Percentiles rank a stretch among this genome's conserved stretches.
These are phyloP conservation scores for Todiramphus chloris DNA, from an alignment of 2,113 vertebrate species.

Conservation along the genomic window DNA sequence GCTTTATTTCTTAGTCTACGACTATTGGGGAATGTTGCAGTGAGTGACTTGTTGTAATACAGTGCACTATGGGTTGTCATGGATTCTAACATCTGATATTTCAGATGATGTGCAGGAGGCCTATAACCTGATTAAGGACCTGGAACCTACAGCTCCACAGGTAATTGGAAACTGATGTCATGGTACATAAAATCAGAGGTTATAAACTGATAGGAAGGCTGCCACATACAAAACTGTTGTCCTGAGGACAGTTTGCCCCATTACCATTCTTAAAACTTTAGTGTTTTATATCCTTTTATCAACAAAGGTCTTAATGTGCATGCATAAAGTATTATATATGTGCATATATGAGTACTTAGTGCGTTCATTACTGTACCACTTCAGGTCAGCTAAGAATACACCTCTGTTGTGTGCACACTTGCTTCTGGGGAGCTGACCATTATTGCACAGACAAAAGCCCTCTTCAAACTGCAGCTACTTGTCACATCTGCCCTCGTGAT, in stretches of 20 bases:
- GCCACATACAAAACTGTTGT: not conserved
- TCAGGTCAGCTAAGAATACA: not conserved
- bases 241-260: not conserved
- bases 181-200: not conserved
- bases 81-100: constrained; percentile 43
- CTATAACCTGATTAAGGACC: constrained; percentile 93
- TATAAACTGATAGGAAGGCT: not conserved
- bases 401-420: not conserved
- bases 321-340: not conserved
- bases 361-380: not conserved
- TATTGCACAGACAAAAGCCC: not conserved
- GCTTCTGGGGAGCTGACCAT: not conserved
- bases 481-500: not conserved
- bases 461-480: not conserved
- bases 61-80: not conserved
- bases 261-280: not conserved
- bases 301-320: not conserved
- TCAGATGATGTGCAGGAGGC: constrained; percentile 95
- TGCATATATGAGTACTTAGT: not conserved
- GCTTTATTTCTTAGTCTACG: constrained; percentile 18
- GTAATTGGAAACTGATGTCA: constrained; percentile 69
- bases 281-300: not conserved
- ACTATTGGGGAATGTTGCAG: not conserved
- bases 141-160: constrained; percentile 92
- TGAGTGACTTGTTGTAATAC: constrained; percentile 17